phyloP scores from a whole-genome alignment of 1,140 invertebrate species.

The Heliconius congener region DNA sequence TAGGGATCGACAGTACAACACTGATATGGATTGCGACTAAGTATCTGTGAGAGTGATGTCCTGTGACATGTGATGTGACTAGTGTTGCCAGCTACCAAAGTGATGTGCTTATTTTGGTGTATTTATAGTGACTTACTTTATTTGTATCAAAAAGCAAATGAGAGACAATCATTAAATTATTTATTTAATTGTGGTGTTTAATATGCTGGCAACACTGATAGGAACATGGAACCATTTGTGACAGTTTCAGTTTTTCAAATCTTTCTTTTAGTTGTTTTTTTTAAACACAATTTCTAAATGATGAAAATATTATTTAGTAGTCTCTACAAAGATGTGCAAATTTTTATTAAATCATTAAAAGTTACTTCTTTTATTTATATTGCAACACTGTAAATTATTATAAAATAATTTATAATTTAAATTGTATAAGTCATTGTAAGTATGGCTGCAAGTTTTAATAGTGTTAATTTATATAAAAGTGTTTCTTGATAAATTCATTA shows the following conservation, averaged over 20 bases:
- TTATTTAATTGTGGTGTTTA: neutral
- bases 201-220: constrained; percentile 1
- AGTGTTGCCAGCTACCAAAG: constrained; percentile 17
- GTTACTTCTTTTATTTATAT: constrained; percentile 36
- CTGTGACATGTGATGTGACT: constrained; percentile 12
- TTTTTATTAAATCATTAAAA: neutral
- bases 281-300: neutral
- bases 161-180: neutral
- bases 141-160: neutral
- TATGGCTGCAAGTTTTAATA: constrained; percentile 26
- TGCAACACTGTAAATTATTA: constrained; percentile 28
- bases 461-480: constrained; percentile 15
- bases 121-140: neutral
- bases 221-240: neutral
- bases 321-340: neutral
- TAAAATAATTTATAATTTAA: constrained; percentile 22
- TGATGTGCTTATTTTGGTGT: neutral
- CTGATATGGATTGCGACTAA: constrained; percentile 72
- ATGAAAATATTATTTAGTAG: neutral
- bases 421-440: constrained; percentile 23
- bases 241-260: neutral
- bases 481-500: constrained; percentile 18
- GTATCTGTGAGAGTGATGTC: constrained; percentile 33
- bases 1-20: constrained; percentile 59
- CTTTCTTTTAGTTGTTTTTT: neutral